These are phyloP conservation scores for Exaiptasia diaphana DNA, from an alignment of 64 coral and sea anemone genomes.

Conservation along the genomic window DNA sequence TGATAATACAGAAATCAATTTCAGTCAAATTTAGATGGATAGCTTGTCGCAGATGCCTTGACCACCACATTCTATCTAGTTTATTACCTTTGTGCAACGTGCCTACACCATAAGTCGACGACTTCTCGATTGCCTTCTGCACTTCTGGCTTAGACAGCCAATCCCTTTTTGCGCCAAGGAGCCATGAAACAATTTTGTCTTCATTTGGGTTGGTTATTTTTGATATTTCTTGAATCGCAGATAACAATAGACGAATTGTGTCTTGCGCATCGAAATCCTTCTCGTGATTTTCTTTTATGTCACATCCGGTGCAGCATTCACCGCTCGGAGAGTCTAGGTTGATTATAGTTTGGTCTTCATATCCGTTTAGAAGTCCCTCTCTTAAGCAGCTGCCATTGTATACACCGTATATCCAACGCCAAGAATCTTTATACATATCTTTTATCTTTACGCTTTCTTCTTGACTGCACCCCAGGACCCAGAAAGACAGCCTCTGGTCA, in stretches of 20 bases:
- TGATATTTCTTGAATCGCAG: not conserved
- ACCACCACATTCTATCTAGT: slow-evolving; percentile 7
- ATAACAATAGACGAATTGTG: not conserved
- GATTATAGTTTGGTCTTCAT: slow-evolving; percentile 9
- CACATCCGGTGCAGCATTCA: slow-evolving; percentile 59
- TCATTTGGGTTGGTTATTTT: not conserved
- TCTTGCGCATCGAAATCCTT: slow-evolving; percentile 46
- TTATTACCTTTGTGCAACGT: not conserved
- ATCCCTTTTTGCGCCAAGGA: slow-evolving; percentile 23
- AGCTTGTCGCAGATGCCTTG: slow-evolving; percentile 22
- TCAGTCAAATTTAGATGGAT: slow-evolving; percentile 16
- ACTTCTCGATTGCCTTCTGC: slow-evolving; percentile 6
- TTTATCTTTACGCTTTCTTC: not conserved
- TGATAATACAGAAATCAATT: not conserved
- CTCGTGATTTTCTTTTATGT: not conserved
- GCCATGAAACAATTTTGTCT: slow-evolving; percentile 22
- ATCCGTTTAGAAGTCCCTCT: slow-evolving; percentile 1
- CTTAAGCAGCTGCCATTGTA: slow-evolving; percentile 20
- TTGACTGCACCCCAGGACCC: not conserved
- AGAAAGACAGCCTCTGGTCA: not conserved
- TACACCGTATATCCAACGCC: slow-evolving; percentile 6
- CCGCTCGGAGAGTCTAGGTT: not conserved
- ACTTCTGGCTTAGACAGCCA: slow-evolving; percentile 20
- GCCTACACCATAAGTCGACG: slow-evolving; percentile 10
- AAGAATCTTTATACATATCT: not conserved